Conservation (phyloP, 2,113 vertebrate species). For the Athene noctua region DNA sequence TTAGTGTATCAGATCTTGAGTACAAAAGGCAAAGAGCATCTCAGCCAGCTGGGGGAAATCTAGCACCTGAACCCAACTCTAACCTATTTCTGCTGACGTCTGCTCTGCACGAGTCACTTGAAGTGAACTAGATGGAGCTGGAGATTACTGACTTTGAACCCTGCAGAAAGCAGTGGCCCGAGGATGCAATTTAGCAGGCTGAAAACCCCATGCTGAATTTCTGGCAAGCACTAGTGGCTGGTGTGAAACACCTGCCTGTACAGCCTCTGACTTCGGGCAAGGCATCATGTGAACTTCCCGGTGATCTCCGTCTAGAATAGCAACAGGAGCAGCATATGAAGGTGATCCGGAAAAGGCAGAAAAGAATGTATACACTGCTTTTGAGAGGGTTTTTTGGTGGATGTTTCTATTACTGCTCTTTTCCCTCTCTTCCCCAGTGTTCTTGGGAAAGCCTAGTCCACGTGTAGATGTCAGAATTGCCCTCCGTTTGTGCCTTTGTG, state of each 20-base stretch:
- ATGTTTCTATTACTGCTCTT: background rate
- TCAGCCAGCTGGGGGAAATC: conserved; percentile 21
- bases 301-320: background rate
- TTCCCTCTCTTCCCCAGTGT: background rate
- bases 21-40: conserved; percentile 48
- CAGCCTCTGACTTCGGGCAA: conserved; percentile 20
- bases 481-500: background rate
- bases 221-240: conserved; percentile 29
- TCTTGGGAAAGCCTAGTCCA: conserved; percentile 30
- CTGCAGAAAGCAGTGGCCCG: conserved; percentile 53
- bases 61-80: conserved; percentile 11
- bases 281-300: conserved; percentile 11
- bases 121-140: conserved; percentile 60
- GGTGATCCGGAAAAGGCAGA: conserved; percentile 11
- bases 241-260: conserved; percentile 42
- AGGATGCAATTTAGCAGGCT: conserved; percentile 53
- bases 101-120: conserved; percentile 38
- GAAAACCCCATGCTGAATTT: conserved; percentile 49
- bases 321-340: conserved; percentile 18
- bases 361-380: background rate
- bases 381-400: background rate
- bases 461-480: background rate
- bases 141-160: conserved; percentile 27
- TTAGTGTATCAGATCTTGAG: background rate
- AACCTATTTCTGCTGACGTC: conserved; percentile 46